phyloP scores from a whole-genome alignment of 92 coral and sea anemone species.

The Palythoa grandiflora region DNA sequence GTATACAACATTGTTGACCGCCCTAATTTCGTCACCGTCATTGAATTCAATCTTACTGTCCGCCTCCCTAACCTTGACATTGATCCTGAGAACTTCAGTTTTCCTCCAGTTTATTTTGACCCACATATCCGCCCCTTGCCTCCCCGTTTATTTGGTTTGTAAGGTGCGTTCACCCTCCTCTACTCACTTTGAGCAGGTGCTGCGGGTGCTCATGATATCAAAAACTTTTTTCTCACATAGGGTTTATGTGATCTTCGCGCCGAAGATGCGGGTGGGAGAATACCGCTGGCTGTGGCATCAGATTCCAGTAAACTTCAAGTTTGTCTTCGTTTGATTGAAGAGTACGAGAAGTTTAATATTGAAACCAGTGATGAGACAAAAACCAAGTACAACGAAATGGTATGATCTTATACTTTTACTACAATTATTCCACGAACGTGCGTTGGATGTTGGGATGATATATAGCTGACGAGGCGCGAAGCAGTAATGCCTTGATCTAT shows the following conservation, averaged over 20 bases:
- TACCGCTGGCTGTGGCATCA: constrained; percentile 7
- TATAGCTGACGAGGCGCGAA: neutral
- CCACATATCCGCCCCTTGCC: too few relatives aligned
- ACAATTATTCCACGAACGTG: neutral
- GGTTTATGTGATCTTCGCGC: constrained; percentile 22
- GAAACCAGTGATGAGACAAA: neutral
- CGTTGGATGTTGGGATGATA: too few relatives aligned
- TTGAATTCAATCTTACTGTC: too few relatives aligned
- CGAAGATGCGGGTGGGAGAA: constrained; percentile 14
- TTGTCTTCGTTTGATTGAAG: constrained; percentile 8
- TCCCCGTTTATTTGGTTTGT: too few relatives aligned
- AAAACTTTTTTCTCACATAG: neutral
- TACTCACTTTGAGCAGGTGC: too few relatives aligned
- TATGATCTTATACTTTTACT: neutral
- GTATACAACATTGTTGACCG: too few relatives aligned
- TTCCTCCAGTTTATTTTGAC: too few relatives aligned
- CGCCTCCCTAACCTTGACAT: too few relatives aligned
- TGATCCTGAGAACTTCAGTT: too few relatives aligned
- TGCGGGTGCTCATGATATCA: neutral
- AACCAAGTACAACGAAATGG: neutral
- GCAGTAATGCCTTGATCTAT: too few relatives aligned
- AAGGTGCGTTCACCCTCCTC: too few relatives aligned
- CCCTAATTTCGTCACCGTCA: too few relatives aligned
- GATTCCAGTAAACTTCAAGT: neutral
- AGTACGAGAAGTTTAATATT: constrained; percentile 1